Evolutionary conservation across 2,888 invertebrate species (phyloP).

Genomic region (Nycteola revayana): DNA sequence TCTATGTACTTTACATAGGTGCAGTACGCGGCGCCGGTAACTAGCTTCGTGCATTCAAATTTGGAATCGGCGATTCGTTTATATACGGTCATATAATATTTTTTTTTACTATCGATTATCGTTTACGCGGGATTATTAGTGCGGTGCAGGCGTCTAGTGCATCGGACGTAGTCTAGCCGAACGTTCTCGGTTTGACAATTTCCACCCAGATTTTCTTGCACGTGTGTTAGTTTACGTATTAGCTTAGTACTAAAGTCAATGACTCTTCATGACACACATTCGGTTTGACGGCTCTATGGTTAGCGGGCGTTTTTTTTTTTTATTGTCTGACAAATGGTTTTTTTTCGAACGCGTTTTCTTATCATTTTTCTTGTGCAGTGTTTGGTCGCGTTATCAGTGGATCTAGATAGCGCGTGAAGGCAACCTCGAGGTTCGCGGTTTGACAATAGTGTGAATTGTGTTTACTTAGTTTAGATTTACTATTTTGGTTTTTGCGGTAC

Average conservation of each 20-base stretch:
- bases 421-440: slow-evolving; percentile 39
- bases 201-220: slow-evolving; percentile 54
- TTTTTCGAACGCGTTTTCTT: slow-evolving; percentile 42
- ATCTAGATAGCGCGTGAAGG: slow-evolving; percentile 50
- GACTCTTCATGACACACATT: slow-evolving; percentile 81
- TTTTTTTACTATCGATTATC: slow-evolving; percentile 44
- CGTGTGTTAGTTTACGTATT: slow-evolving; percentile 73
- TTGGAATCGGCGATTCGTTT: slow-evolving; percentile 35
- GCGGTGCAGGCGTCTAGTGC: slow-evolving; percentile 32
- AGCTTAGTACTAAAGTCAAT: slow-evolving; percentile 55
- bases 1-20: slow-evolving; percentile 71
- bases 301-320: slow-evolving; percentile 48
- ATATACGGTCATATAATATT: slow-evolving; percentile 42
- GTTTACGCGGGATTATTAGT: slow-evolving; percentile 48
- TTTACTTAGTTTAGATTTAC: slow-evolving; percentile 16
- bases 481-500: slow-evolving; percentile 25
- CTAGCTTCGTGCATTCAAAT: slow-evolving; percentile 55
- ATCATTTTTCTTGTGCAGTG: slow-evolving; percentile 8
- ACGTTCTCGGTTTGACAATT: slow-evolving; percentile 31
- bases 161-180: slow-evolving; percentile 50
- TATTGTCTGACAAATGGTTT: slow-evolving; percentile 50
- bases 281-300: slow-evolving; percentile 65
- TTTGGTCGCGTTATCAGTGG: slow-evolving; percentile 31
- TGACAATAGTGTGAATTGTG: slow-evolving; percentile 36
- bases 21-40: slow-evolving; percentile 62